Evolutionary conservation across 2,113 vertebrate species (phyloP).

Genomic region (Zeus faber): DNA sequence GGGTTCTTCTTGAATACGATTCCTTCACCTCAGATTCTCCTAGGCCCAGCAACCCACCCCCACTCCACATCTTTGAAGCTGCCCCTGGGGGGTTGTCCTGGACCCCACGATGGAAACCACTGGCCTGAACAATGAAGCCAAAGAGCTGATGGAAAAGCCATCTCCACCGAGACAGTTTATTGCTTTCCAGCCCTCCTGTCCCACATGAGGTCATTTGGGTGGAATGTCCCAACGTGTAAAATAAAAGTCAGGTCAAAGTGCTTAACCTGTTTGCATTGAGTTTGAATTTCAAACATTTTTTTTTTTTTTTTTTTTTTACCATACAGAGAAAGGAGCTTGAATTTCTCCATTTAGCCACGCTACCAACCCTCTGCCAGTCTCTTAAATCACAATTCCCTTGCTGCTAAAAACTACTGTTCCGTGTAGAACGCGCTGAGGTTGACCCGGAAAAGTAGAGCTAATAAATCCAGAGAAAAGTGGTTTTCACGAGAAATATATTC

Average conservation of each 20-base stretch:
- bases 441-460: too few relatives aligned
- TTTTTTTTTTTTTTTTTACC: slow-evolving; percentile 43
- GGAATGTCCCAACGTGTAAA: slow-evolving; percentile 59
- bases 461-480: too few relatives aligned
- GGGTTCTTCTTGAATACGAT: neutral
- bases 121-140: slow-evolving; percentile 32
- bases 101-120: slow-evolving; percentile 31
- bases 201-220: slow-evolving; percentile 59
- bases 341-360: slow-evolving; percentile 28
- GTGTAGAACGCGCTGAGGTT: too few relatives aligned
- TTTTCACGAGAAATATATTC: too few relatives aligned
- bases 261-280: slow-evolving; percentile 59
- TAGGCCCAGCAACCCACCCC: slow-evolving; percentile 4
- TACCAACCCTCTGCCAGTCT: too few relatives aligned
- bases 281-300: slow-evolving; percentile 39
- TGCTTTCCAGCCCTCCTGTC: slow-evolving; percentile 50
- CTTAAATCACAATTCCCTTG: too few relatives aligned
- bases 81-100: slow-evolving; percentile 35
- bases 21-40: slow-evolving; percentile 2
- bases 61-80: slow-evolving; percentile 23
- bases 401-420: too few relatives aligned
- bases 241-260: slow-evolving; percentile 59
- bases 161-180: slow-evolving; percentile 51
- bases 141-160: slow-evolving; percentile 64
- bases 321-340: slow-evolving; percentile 41